A percentile compares a stretch with the other conserved stretches of the same genome.
These are phyloP conservation scores for Agapornis roseicollis DNA, from an alignment of 2,113 vertebrate genomes.

Conservation along the genomic window DNA sequence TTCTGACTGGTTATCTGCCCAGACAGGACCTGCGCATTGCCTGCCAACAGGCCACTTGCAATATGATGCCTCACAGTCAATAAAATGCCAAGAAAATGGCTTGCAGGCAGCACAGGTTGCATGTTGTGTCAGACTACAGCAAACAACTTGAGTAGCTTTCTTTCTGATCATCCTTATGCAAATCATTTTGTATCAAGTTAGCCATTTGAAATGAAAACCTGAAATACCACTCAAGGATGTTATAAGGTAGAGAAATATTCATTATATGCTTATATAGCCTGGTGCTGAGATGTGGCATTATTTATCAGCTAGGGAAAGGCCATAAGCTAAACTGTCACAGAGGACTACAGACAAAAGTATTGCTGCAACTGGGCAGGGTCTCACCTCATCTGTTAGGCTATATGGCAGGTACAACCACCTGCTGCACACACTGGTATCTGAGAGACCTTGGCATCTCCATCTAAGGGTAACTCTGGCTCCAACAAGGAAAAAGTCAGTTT, in stretches of 20 bases:
- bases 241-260: background rate
- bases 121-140: background rate
- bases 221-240: background rate
- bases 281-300: background rate
- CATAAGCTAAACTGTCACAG: slow-evolving; percentile 15
- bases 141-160: background rate
- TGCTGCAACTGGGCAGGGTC: background rate
- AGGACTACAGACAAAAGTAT: slow-evolving; percentile 14
- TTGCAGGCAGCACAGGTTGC: background rate
- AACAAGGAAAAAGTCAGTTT: background rate
- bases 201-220: background rate
- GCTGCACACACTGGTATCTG: background rate
- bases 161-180: background rate
- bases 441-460: background rate
- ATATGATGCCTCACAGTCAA: background rate
- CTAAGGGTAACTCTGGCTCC: background rate
- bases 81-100: background rate
- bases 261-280: background rate
- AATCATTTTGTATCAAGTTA: background rate
- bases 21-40: background rate
- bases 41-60: background rate
- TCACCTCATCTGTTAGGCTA: slow-evolving; percentile 13
- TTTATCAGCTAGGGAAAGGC: background rate
- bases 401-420: background rate
- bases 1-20: background rate